Conservation (phyloP, 2,113 vertebrate genomes). For the Ammodytes dubius region DNA sequence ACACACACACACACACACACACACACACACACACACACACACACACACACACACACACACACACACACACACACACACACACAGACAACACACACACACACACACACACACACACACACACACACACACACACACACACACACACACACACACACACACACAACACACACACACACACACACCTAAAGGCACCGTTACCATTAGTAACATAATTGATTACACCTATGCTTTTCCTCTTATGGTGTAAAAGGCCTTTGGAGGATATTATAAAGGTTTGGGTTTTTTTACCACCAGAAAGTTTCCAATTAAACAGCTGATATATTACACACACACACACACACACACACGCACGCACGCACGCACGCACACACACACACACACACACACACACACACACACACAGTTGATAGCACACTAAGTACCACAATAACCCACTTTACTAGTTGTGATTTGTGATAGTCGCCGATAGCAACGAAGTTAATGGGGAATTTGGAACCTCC, state of each 20-base stretch:
- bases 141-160: conserved; percentile 44
- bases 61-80: conserved; percentile 57
- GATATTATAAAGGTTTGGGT: not conserved
- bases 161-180: conserved; percentile 16
- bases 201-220: not conserved
- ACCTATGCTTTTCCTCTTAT: not conserved
- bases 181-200: not conserved
- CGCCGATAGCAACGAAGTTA: not conserved
- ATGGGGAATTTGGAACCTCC: not conserved
- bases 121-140: conserved; percentile 13
- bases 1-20: conserved; percentile 33
- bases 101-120: conserved; percentile 8
- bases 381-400: no score
- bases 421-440: not conserved
- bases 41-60: conserved; percentile 14
- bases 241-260: not conserved
- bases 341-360: no score
- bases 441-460: not conserved
- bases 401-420: no score
- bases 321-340: not conserved
- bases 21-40: conserved; percentile 33
- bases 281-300: not conserved
- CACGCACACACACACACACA: no score
- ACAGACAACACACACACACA: conserved; percentile 45
- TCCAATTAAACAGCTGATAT: not conserved